Evolutionary conservation across 2,113 vertebrate genomes (phyloP), one percentile per base, ranked within the genome.

Genomic region (Carollia perspicillata): DNA sequence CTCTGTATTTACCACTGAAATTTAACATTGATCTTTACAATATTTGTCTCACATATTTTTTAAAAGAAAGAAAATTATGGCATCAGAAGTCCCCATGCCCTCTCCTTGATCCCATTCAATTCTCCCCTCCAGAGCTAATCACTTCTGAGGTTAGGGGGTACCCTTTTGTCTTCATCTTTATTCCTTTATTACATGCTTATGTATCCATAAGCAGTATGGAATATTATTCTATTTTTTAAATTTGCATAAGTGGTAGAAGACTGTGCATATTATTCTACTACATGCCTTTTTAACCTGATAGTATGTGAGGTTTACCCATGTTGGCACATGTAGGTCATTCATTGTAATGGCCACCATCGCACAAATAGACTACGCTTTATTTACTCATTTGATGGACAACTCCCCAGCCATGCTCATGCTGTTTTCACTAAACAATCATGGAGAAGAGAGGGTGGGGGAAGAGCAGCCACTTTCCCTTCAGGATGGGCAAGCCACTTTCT

Each of bases 211-310:
- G 84, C 55, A 88, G 40, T 37, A 65, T 28, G 28, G 35, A 44
- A 93, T 63, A 55, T 6, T 68, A 30, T 71, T 80, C 68, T 86
- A 51, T 23, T 51, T 96, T 96, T 90, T 37, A 88, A 80, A 55
- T 93, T 69, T 94, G 68, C 58, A 18, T 42, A 79, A 40, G 68
- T 5, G 37, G 60, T 26, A 55, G 69, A 90, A 93, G 79, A 55
- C 42, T 94, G 40, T 72, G 26, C 10, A 35, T 55, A 74, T 14
- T 74, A 78, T 86, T 68, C 63, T 86, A 55, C 28, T 55, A 49
- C 79, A 68, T 72, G 47, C 44, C 47, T 95, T 66, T 89, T 60
- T 47, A 69, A 37, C 77, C 30, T 2, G 6, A 47, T 40, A 55
- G 69, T 75, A 85, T 30, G 77, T 49, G 72, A 90, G 65, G 13